Conservation (phyloP, 2,888 invertebrate genomes). For the Spilarctia lutea region DNA sequence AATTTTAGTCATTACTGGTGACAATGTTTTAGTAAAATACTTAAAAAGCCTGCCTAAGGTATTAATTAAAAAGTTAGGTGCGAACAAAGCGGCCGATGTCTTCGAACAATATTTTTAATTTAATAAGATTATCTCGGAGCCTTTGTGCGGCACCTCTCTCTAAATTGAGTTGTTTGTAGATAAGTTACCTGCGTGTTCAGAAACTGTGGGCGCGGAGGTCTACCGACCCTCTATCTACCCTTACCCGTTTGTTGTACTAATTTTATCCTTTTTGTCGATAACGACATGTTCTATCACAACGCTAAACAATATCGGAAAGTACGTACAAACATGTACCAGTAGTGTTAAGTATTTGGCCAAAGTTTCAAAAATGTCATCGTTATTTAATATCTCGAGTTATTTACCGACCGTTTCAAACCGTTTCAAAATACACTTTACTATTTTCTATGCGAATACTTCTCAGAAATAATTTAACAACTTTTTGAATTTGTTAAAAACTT, state of each 20-base stretch:
- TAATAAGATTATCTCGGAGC: constrained; percentile 37
- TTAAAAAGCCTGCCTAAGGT: constrained; percentile 1
- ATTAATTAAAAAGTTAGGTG: constrained; percentile 10
- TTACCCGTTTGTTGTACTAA: too few species aligned
- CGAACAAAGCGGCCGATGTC: constrained; percentile 9
- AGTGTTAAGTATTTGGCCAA: neutral
- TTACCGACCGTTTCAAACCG: neutral
- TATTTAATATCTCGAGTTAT: neutral
- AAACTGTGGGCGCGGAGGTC: constrained; percentile 28
- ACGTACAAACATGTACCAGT: neutral
- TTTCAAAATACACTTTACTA: neutral
- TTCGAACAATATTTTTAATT: constrained; percentile 41
- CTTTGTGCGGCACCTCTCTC: constrained; percentile 39
- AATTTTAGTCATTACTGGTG: constrained; percentile 1
- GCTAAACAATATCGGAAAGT: too few species aligned
- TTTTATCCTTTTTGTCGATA: too few species aligned
- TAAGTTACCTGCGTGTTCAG: constrained; percentile 36
- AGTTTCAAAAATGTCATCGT: neutral
- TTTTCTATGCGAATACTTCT: neutral
- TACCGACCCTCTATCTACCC: too few species aligned
- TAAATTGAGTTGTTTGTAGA: constrained; percentile 45
- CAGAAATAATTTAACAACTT: neutral
- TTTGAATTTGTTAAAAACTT: constrained; percentile 4
- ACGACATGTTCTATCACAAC: too few species aligned
- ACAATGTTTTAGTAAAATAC: constrained; percentile 6